phyloP scores from a whole-genome alignment of 1,140 invertebrate genomes.

The Asobara japonica region DNA sequence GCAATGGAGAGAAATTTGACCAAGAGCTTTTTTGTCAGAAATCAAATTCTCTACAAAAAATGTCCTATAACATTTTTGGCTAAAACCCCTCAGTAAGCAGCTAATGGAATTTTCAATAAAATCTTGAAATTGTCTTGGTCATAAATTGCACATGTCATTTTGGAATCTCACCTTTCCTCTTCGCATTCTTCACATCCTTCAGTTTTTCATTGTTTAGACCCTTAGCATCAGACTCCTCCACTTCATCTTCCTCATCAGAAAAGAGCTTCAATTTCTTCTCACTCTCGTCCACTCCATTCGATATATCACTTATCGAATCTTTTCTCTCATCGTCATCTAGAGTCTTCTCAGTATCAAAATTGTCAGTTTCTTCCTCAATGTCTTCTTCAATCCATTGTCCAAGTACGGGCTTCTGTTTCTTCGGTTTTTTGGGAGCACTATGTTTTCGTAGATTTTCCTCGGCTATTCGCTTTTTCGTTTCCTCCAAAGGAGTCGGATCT shows the following conservation, averaged over 20 bases:
- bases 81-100: too few relatives aligned
- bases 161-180: constrained; percentile 17
- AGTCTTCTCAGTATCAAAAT: constrained; percentile 15
- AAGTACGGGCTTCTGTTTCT: constrained; percentile 26
- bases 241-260: neutral
- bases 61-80: too few relatives aligned
- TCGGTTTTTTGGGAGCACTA: constrained; percentile 6
- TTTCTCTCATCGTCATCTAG: constrained; percentile 25
- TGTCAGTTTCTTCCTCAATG: constrained; percentile 17
- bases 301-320: neutral
- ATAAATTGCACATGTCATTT: too few relatives aligned
- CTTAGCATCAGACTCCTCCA: neutral
- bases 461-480: constrained; percentile 39
- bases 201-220: neutral
- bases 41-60: too few relatives aligned
- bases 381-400: constrained; percentile 38
- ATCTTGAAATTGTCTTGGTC: too few relatives aligned
- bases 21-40: too few relatives aligned
- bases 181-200: neutral
- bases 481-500: constrained; percentile 38
- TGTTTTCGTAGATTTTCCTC: constrained; percentile 30
- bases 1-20: too few relatives aligned
- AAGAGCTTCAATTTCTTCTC: constrained; percentile 5
- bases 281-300: neutral
- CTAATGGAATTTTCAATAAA: too few relatives aligned